A percentile compares a stretch with the other conserved stretches of the same genome.
These are phyloP conservation scores for Lasioglossum leucozonium DNA, from an alignment of 2,888 invertebrate genomes.

Conservation along the genomic window DNA sequence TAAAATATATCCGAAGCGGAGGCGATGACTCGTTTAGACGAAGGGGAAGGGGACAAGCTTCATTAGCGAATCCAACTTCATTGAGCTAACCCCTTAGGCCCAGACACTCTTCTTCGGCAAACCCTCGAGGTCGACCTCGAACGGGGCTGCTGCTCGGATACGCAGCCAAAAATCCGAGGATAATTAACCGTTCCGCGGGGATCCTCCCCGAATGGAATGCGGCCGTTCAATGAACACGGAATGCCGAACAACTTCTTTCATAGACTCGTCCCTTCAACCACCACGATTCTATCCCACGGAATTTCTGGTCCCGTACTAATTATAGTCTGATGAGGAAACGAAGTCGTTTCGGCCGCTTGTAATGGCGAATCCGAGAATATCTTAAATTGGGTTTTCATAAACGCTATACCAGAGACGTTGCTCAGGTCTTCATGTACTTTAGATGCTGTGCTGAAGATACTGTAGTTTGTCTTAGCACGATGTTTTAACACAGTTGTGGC, in stretches of 20 bases:
- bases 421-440: background rate
- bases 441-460: background rate
- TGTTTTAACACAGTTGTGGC: too few relatives aligned
- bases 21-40: slow-evolving; percentile 83
- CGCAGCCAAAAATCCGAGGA: slow-evolving; percentile 75
- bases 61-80: slow-evolving; percentile 83
- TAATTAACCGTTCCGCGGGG: slow-evolving; percentile 77
- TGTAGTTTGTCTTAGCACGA: background rate
- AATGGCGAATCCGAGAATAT: background rate
- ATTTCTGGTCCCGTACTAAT: slow-evolving; percentile 49
- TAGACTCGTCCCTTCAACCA: slow-evolving; percentile 38
- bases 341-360: background rate
- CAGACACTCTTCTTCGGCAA: slow-evolving; percentile 27
- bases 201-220: slow-evolving; percentile 67
- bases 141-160: background rate
- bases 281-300: slow-evolving; percentile 6
- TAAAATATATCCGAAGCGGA: slow-evolving; percentile 83
- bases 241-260: slow-evolving; percentile 67
- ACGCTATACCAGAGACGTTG: background rate
- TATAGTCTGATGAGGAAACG: slow-evolving; percentile 16
- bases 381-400: background rate
- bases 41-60: slow-evolving; percentile 76
- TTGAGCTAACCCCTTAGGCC: slow-evolving; percentile 80
- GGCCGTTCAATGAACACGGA: slow-evolving; percentile 67
- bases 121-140: background rate